Conservation (phyloP, 2,797 vertebrate species). For the Tapera naevia region DNA sequence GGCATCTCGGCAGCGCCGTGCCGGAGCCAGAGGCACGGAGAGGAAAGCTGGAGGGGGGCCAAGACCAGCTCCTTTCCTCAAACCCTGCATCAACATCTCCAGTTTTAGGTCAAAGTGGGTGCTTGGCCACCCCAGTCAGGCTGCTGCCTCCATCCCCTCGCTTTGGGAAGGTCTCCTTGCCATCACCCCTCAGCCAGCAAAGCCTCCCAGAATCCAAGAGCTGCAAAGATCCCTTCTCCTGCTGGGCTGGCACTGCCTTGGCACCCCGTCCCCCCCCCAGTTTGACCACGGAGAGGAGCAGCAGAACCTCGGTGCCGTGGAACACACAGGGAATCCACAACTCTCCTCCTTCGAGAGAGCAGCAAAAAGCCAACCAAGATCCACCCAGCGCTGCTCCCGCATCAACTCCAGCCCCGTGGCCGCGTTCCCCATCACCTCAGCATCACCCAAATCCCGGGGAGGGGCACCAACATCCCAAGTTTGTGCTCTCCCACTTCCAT, state of each 20-base stretch:
- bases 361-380: background rate
- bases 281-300: fast-evolving
- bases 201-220: background rate
- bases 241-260: background rate
- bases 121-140: background rate
- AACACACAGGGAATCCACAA: background rate
- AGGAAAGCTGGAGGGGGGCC: background rate
- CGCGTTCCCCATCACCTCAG: background rate
- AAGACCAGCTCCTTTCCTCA: background rate
- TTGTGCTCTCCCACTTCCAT: background rate
- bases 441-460: too few species aligned
- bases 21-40: background rate
- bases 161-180: background rate
- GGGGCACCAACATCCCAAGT: too few species aligned
- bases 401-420: background rate
- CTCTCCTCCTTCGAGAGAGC: background rate
- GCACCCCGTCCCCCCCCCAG: too few species aligned
- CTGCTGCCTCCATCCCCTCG: fast-evolving
- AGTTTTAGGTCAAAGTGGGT: background rate
- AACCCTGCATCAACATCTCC: background rate
- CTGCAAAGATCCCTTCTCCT: background rate
- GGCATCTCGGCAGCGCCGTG: background rate
- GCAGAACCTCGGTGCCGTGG: background rate
- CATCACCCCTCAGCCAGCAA: too few species aligned
- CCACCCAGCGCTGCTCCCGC: background rate